phyloP scores from a whole-genome alignment of 1,140 invertebrate genomes.

The Meloidogyne hapla region DNA sequence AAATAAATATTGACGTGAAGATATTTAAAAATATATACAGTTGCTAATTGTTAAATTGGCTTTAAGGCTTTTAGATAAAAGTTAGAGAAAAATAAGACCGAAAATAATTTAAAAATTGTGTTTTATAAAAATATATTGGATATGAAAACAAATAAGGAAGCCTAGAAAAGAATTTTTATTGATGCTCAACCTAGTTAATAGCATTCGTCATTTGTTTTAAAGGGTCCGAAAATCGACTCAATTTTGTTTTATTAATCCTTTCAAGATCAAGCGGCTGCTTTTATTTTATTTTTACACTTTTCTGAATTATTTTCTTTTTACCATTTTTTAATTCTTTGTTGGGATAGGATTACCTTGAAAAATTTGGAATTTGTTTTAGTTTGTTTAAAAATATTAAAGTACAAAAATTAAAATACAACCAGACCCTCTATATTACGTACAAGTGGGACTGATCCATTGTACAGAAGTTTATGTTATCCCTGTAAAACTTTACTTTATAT shows the following conservation, averaged over 20 bases:
- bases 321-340: too few species aligned
- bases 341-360: too few species aligned
- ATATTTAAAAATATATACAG: background rate
- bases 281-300: too few species aligned
- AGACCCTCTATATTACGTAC: too few species aligned
- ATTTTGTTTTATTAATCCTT: background rate
- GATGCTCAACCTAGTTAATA: background rate
- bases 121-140: background rate
- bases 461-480: too few species aligned
- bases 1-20: background rate
- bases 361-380: too few species aligned
- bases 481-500: too few species aligned
- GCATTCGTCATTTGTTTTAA: background rate
- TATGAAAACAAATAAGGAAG: background rate
- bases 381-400: too few species aligned
- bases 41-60: constrained; percentile 5
- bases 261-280: background rate
- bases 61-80: background rate
- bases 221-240: constrained; percentile 4
- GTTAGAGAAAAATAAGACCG: background rate
- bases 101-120: background rate
- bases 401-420: too few species aligned
- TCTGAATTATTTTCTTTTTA: background rate
- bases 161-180: background rate
- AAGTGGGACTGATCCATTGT: too few species aligned